Percentiles rank a stretch among this genome's conserved stretches.
phyloP scores from a whole-genome alignment of 1,140 invertebrate species.

The Bactericera cockerelli region DNA sequence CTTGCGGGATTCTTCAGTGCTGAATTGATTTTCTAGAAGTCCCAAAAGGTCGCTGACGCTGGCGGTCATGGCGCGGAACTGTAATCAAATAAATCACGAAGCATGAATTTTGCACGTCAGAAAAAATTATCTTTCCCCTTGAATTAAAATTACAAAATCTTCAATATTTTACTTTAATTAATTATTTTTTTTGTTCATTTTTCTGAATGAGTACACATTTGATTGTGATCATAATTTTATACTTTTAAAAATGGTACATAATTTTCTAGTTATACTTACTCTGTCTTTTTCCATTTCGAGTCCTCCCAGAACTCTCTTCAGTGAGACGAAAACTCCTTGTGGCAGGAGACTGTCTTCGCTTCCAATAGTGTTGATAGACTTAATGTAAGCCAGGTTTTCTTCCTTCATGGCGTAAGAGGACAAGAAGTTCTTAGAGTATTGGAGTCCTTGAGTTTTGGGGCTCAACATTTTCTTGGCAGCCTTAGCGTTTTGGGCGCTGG shows the following conservation, averaged over 20 bases:
- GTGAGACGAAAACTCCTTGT: slow-evolving; percentile 29
- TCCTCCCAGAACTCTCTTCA: slow-evolving; percentile 31
- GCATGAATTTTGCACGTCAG: too few relatives aligned
- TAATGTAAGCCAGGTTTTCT: slow-evolving; percentile 30
- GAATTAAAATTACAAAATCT: too few relatives aligned
- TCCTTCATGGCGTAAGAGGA: slow-evolving; percentile 29
- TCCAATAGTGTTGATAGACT: slow-evolving; percentile 32
- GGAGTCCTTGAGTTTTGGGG: slow-evolving; percentile 33
- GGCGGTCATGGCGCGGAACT: slow-evolving; percentile 31
- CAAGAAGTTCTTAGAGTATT: slow-evolving; percentile 34
- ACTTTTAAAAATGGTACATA: too few relatives aligned
- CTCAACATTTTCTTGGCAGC: slow-evolving; percentile 37
- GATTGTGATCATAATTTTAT: too few relatives aligned
- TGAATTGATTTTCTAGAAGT: slow-evolving; percentile 28
- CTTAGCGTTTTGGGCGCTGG: slow-evolving; percentile 36
- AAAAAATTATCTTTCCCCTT: too few relatives aligned
- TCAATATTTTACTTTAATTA: too few relatives aligned
- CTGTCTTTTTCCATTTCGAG: slow-evolving; percentile 28
- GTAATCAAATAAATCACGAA: slow-evolving; percentile 15
- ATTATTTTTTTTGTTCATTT: too few relatives aligned
- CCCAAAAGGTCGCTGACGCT: slow-evolving; percentile 33
- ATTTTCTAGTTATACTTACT: slow-evolving; percentile 22
- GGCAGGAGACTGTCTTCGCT: slow-evolving; percentile 38
- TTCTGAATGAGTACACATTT: too few relatives aligned
- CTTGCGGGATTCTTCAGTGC: slow-evolving; percentile 15